Evolutionary conservation across 2,113 vertebrate species (phyloP).

Genomic region (Parotia lawesii): DNA sequence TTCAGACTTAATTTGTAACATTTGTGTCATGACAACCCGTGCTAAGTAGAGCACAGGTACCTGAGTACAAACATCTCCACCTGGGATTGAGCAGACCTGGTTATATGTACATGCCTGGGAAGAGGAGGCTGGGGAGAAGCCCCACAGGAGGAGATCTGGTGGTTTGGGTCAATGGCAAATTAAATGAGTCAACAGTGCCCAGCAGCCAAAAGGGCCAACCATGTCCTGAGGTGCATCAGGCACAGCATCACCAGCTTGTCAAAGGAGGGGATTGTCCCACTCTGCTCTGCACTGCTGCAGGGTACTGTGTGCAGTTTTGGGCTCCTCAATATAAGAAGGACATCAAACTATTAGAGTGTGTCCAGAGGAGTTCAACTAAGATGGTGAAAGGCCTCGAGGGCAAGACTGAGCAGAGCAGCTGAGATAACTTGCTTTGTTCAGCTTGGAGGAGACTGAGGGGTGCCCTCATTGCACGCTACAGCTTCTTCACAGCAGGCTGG

Average conservation of each 20-base stretch:
- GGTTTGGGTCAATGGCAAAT: background rate
- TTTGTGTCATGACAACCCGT: background rate
- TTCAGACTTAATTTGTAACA: background rate
- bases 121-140: background rate
- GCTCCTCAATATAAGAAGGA: background rate
- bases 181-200: background rate
- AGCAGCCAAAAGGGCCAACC: background rate
- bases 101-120: background rate
- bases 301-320: background rate
- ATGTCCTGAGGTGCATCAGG: background rate
- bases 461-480: background rate
- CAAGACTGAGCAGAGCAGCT: background rate
- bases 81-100: background rate
- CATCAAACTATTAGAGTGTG: background rate
- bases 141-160: background rate
- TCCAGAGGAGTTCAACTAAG: background rate
- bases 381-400: background rate
- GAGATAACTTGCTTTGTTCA: background rate
- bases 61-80: background rate
- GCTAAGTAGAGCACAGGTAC: background rate
- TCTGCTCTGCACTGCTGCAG: background rate
- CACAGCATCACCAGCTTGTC: background rate
- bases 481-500: background rate
- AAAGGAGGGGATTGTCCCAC: background rate
- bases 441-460: background rate